These are phyloP conservation scores for Casuarius casuarius DNA, from an alignment of 2,113 vertebrate species.

Conservation along the genomic window DNA sequence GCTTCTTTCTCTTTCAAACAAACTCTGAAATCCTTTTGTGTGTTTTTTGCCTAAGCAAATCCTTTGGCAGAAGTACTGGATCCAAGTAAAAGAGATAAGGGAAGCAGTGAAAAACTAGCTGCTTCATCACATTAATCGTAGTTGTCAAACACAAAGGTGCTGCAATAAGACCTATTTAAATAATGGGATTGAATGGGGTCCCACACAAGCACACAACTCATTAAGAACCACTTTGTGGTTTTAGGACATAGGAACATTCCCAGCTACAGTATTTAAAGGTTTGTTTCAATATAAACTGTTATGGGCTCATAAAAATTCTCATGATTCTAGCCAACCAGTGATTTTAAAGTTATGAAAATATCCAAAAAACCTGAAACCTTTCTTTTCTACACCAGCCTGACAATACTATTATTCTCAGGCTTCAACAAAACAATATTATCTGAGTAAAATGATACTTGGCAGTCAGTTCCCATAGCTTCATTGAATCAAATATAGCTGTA, in stretches of 20 bases:
- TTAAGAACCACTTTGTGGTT: background rate
- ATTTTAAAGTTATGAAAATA: conserved; percentile 1
- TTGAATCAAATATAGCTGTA: background rate
- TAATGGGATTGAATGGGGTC: background rate
- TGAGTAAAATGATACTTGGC: background rate
- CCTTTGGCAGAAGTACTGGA: background rate
- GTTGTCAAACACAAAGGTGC: background rate
- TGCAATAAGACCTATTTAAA: background rate
- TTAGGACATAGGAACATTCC: background rate
- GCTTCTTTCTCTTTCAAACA: background rate
- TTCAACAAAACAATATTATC: background rate
- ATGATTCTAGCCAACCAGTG: background rate
- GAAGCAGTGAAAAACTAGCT: background rate
- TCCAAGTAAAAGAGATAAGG: background rate
- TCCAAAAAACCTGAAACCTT: background rate
- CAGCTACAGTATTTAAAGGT: background rate
- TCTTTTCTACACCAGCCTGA: background rate
- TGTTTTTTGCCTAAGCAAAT: background rate
- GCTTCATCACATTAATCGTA: background rate
- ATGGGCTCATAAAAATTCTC: background rate
- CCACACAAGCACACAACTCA: background rate
- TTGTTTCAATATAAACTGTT: background rate
- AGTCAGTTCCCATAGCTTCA: background rate
- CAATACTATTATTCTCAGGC: background rate
- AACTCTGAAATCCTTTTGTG: background rate